Percentiles rank a stretch among this genome's conserved stretches.
These are phyloP conservation scores for Metalampra italica DNA, from an alignment of 2,888 invertebrate genomes.

Conservation along the genomic window DNA sequence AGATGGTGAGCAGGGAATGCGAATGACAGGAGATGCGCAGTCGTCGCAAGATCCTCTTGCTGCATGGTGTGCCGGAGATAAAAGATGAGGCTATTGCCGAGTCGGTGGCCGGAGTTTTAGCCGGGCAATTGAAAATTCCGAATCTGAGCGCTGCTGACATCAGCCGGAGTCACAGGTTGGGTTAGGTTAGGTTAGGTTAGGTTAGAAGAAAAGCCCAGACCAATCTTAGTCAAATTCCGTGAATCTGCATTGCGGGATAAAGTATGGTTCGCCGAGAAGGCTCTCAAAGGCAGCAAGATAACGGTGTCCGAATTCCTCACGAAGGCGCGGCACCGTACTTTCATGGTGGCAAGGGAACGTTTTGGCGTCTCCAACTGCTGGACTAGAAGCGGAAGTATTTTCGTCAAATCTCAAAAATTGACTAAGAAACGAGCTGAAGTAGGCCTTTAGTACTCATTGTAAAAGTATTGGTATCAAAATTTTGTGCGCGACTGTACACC, in stretches of 20 bases:
- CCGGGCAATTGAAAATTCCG: not conserved
- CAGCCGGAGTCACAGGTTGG: not conserved
- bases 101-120: not conserved
- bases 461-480: no score
- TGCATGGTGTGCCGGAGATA: not conserved
- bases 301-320: slow-evolving; percentile 5
- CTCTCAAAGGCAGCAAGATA: not conserved
- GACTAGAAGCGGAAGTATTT: slow-evolving; percentile 3
- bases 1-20: no score
- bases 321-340: not conserved
- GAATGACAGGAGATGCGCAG: not conserved
- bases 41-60: not conserved
- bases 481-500: no score
- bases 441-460: no score
- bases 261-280: slow-evolving; percentile 4
- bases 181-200: no score
- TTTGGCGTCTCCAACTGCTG: slow-evolving; percentile 7
- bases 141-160: not conserved
- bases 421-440: no score
- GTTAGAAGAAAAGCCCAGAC: not conserved
- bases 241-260: not conserved
- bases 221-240: slow-evolving; percentile 1
- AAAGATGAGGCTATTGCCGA: not conserved
- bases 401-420: no score
- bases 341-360: slow-evolving; percentile 1